Evolutionary conservation across 2,113 vertebrate genomes (phyloP), one percentile per base, ranked within the genome.

Genomic region (Xenotilapia leptura): DNA sequence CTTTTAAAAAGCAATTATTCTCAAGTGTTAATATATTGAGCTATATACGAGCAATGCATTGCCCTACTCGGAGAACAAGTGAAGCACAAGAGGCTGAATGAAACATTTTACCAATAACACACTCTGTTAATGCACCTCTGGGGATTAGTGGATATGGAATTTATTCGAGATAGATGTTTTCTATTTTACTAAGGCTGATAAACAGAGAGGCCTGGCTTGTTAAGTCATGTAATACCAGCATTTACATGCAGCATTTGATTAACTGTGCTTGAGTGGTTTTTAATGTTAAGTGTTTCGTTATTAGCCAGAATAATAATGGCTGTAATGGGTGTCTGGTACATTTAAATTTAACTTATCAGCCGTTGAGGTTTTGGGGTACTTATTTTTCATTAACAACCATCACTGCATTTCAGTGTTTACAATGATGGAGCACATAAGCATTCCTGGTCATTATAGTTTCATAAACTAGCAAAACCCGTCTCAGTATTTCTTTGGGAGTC

Each of bases 401-500:
- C 51, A 49, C 38, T 81, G 31, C 60, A 62, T 60, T 73, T 79
- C 73, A 77, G 55, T 80, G 83, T 92, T 89, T 87, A 73, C 45
- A 83, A 47, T 58, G 21, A 89, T 68, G 49, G 62, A 84, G 45
- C 84, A 85, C 65, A 45, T 14, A 58, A 79, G 80, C 65, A 80
- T 77, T 31, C 75, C 6, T 49, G 19, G 56, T 73, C 81, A 60
- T 79, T 60, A 38, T 68, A 79, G 83, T 70, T 84, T 90, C 54
- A 85, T 53, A 89, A 88, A 88, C 70, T 38, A 86, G 83, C 54
- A 80, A 90, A 93, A 96, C 92, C 93, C 89, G 92, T 95, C 85
- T 94, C 54, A 58, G 62, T 86, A 42, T 90, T 86, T 95, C 95
- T 95, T 94, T 94, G 94, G 94, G 89, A 93, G 54, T 45, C 28